Evolutionary conservation across 2,797 vertebrate species (phyloP), one percentile per base, ranked within the genome.

Genomic region (Phataginus tetradactyla): DNA sequence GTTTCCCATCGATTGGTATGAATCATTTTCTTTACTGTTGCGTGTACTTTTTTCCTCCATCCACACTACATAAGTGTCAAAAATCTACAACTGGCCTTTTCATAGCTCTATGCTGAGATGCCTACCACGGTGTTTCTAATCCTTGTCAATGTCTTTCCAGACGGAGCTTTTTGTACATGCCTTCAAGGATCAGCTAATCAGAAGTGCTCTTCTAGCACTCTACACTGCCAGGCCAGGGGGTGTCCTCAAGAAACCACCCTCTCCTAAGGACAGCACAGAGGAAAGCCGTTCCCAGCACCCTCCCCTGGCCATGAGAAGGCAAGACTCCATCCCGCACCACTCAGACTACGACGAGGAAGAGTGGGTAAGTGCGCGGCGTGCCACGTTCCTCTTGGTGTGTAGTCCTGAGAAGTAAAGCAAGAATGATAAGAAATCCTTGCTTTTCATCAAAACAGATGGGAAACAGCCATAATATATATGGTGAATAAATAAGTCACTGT

Each of bases 341-440:
- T 99, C 99, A 1, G 99, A 99, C 97, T 99, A 99, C 1, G 99
- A 99, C 20, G 99, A 99, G 88, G 99, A 99, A 95, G 99, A 99
- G 98, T 99, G 99, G 99, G 99, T 99, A 99, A 99, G 92, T 86
- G n/a, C 91, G n/a, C 23, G 13, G 17, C 59, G 39, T 14, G 4
- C 51, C 2, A 0, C 27, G 9, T 53, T 18, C 57, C 17, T 75
- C 34, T 68, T 12, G 3, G 3, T n/a, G 17, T 5, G 51, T n/a
- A 37, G 39, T 20, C 34, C 14, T 34, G 51, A 87, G 53, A 90
- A 80, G 34, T 23, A n/a, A 27, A 69, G 57, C 14, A 55, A 63
- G 13, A 20, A 39, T 53, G 25, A 6, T 21, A 61, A 75, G 29
- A 71, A 39, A 84, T 5, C 1, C 20, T 12, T 89, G 45, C 23